Percentiles rank a stretch among this genome's conserved stretches.
phyloP scores from a whole-genome alignment of 2,888 invertebrate species.

The Julus scandinavius region DNA sequence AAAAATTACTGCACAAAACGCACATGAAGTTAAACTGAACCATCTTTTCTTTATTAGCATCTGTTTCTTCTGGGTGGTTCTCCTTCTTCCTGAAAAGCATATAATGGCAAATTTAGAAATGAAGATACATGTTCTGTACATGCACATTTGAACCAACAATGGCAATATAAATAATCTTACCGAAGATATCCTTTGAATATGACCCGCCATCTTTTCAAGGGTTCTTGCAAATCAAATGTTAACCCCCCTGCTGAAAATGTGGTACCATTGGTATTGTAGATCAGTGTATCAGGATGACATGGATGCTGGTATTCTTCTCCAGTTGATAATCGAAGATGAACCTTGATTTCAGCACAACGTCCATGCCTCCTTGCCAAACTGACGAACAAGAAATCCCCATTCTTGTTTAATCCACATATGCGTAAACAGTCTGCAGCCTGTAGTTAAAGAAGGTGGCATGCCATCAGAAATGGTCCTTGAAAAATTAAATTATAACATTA shows the following conservation, averaged over 20 bases:
- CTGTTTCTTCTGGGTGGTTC: neutral
- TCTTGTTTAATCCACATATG: neutral
- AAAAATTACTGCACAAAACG: neutral
- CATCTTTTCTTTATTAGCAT: neutral
- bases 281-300: slow-evolving; percentile 71
- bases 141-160: neutral
- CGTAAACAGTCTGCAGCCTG: neutral
- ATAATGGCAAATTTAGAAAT: neutral
- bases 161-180: slow-evolving; percentile 59
- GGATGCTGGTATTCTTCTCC: slow-evolving; percentile 67
- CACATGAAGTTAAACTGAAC: slow-evolving; percentile 26
- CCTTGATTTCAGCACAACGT: neutral
- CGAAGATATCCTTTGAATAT: slow-evolving; percentile 77
- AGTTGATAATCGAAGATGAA: neutral
- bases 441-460: neutral
- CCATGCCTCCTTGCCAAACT: neutral
- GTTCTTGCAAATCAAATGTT: slow-evolving; percentile 73
- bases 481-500: neutral
- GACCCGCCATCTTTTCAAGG: slow-evolving; percentile 73
- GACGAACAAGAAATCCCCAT: neutral
- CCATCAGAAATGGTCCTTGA: neutral
- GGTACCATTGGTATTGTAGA: slow-evolving; percentile 63
- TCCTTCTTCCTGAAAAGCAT: neutral
- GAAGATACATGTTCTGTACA: neutral
- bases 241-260: slow-evolving; percentile 66